Conservation (phyloP, 2,888 invertebrate species). For the Alsophila aescularia region DNA sequence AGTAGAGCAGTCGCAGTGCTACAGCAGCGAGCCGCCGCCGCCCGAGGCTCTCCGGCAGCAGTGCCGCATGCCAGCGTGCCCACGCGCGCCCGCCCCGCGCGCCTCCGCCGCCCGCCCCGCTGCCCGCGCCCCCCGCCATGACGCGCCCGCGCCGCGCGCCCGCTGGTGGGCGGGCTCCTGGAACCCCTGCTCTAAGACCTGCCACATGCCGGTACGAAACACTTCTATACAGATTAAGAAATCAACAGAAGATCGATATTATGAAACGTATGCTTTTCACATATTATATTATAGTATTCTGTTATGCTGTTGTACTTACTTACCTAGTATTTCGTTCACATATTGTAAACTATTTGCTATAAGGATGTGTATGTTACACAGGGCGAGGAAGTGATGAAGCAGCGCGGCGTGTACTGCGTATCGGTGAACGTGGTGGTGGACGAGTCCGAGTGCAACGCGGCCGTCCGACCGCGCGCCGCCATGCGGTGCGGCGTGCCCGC, state of each 20-base stretch:
- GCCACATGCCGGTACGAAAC: constrained; percentile 67
- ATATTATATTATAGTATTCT: too few relatives aligned
- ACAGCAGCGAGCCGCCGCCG: constrained; percentile 81
- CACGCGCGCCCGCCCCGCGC: constrained; percentile 77
- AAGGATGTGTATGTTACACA: constrained; percentile 35
- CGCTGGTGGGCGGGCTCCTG: constrained; percentile 95
- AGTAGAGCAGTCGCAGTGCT: constrained; percentile 85
- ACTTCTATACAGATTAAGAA: not conserved
- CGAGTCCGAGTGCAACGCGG: constrained; percentile 88
- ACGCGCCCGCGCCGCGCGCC: constrained; percentile 81
- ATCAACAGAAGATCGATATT: too few relatives aligned
- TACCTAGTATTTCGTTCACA: too few relatives aligned
- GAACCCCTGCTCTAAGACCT: constrained; percentile 87
- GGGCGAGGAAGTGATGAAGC: constrained; percentile 84
- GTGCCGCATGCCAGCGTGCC: constrained; percentile 71
- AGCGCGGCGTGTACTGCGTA: constrained; percentile 90
- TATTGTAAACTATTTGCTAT: too few relatives aligned
- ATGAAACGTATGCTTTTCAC: too few relatives aligned
- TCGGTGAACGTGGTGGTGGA: constrained; percentile 89
- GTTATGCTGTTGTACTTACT: too few relatives aligned
- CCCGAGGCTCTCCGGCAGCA: constrained; percentile 86
- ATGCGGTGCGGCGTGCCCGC: constrained; percentile 60
- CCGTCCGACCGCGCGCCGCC: constrained; percentile 86
- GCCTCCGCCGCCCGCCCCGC: constrained; percentile 28
- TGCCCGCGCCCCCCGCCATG: constrained; percentile 59